Evolutionary conservation across 2,888 invertebrate species (phyloP), one percentile per base, ranked within the genome.

Genomic region (Drosophila histrio): DNA sequence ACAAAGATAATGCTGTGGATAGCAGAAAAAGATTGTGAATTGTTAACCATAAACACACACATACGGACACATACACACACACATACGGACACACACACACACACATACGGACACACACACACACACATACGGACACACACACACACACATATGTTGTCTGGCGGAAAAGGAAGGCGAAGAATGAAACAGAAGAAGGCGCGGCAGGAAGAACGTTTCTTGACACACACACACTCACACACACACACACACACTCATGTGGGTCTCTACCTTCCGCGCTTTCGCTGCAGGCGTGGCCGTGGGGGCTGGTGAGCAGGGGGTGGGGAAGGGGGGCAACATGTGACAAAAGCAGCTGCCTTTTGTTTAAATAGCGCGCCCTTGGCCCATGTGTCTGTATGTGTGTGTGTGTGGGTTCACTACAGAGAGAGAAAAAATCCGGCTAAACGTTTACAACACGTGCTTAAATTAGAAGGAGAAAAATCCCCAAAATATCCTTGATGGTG

Each of bases 271-370:
- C n/a, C 43, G 15, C 34, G 59, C 60, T 61, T 50, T 54, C 13
- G 63, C 58, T 49, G 26, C 54, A 44, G 62, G 58, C 47, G 50
- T 49, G 47, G 19, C 36, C 15, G 19, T 2, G 21, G 17, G 11
- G 21, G 7, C 21, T 7, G 15, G 26, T 7, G 15, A 13, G 3
- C n/a, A 7, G 2, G 19, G 21, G 4, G 7, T 11, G 3, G 19
- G 2, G 6, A 13, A 4, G 17, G 17, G 17, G 52, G 53, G 59
- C 50, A 56, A 68, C 71, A 76, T 85, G 88, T 83, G 88, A 85
- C 88, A 87, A 79, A 79, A 77, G 79, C 88, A 84, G 85, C 87
- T 87, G 87, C 79, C 87, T 85, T 82, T 83, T 83, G 82, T 87
- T 83, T 87, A 66, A 77, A 58, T 79, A 76, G 65, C 67, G 67